Base-by-base conservation (phyloP, 2,113 vertebrate genomes). In the Lutjanus erythropterus region DNA sequence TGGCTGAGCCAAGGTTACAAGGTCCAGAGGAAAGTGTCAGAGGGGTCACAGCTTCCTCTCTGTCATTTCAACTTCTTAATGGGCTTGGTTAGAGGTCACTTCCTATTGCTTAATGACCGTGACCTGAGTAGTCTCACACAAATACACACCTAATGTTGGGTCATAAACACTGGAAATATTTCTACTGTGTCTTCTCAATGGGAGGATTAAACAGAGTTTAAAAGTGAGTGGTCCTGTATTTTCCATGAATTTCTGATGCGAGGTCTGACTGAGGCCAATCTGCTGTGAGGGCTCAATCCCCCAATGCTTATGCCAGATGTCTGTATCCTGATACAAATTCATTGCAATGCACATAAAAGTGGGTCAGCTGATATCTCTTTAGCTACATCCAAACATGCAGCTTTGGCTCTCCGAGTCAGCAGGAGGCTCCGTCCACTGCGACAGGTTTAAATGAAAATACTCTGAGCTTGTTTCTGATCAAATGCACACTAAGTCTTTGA, bases 1-100 rank as follows among this genome's bases (percentile, higher is more conserved):
- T 70, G 87, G 81, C 73, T 44, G 58, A 73, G 82, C 59, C 71
- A 56, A 88, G 83, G 85, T 85, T 72, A 83, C 35, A 70, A 80
- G 87, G 91, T 88, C 86, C 47, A 33, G 31, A 80, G 75, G 78
- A 72, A 80, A 80, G 79, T 87, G 89, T 90, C 86, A 80, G 33
- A 31, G 71, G 66, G 88, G 80, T 90, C 89, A 66, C 9, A 29
- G 86, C 78, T 83, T 91, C 87, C 85, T 82, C 75, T 50, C 78
- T 50, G 85, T 72, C 85, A 85, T 78, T 85, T 86, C 71, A 79
- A 83, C 78, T 65, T 77, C 65, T 83, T 68, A 80, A 87, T 76
- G 75, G 61, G 69, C 53, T 70, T 61, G 78, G 56, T 44, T 37
- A 83, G 42, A 86, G 86, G 76, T 70, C 86, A 80, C 80, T 85